A percentile compares a stretch with the other conserved stretches of the same genome.
These are phyloP conservation scores for Enteromius unitaeniatus DNA, from an alignment of 2,797 vertebrate species.

Conservation along the genomic window DNA sequence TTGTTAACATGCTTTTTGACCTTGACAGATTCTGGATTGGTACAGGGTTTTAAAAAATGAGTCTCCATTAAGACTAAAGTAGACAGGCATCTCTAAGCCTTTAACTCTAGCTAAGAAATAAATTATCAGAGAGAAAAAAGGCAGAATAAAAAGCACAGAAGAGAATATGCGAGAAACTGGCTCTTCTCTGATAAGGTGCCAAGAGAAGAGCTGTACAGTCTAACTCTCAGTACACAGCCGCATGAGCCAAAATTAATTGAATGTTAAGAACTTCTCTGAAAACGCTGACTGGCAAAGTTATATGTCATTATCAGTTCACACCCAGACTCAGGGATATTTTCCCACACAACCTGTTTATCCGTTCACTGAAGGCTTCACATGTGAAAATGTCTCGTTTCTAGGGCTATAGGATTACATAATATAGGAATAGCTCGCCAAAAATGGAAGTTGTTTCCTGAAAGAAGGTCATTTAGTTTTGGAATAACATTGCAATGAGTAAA, in stretches of 20 bases:
- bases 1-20: conserved; percentile 59
- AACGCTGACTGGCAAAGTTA: conserved; percentile 57
- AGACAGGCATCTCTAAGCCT: conserved; percentile 73
- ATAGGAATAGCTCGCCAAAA: conserved; percentile 12
- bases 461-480: not conserved
- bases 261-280: conserved; percentile 55
- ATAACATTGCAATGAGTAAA: not conserved
- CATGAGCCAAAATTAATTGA: conserved; percentile 58
- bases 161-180: conserved; percentile 44
- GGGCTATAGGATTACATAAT: conserved; percentile 25
- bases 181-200: conserved; percentile 56
- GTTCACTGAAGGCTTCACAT: conserved; percentile 23
- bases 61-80: conserved; percentile 69
- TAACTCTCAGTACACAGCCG: conserved; percentile 40
- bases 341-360: conserved; percentile 44
- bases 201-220: conserved; percentile 36
- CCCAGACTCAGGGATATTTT: conserved; percentile 42
- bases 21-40: conserved; percentile 72
- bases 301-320: conserved; percentile 53
- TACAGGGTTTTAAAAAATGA: conserved; percentile 58
- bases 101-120: conserved; percentile 75
- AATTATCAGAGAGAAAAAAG: conserved; percentile 69
- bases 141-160: conserved; percentile 16
- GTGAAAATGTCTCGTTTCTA: conserved; percentile 27
- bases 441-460: conserved; percentile 1